Base-by-base conservation (phyloP, 2,113 vertebrate genomes). In the Cettia cetti region DNA sequence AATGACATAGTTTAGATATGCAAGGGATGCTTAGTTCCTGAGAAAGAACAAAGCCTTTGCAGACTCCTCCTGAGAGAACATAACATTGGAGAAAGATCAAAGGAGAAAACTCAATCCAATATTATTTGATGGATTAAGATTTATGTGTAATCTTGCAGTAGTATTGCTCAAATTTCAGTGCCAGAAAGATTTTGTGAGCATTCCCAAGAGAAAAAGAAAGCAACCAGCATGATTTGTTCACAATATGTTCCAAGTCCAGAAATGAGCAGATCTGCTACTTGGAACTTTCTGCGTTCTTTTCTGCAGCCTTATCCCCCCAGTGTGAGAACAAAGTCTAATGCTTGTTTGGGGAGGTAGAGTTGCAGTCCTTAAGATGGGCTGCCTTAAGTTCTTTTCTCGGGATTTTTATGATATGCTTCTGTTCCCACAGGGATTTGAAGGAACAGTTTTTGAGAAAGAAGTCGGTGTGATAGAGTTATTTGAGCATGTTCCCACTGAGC, bases 21-120 rank as follows among this genome's bases (percentile, higher is more conserved):
- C 70, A 76, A 96, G 93, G 52, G 66, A 79, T 90, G 33, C 47
- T 92, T 88, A 77, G 35, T 59, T 89, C 85, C 60, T 94, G 84
- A 92, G 79, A 91, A 89, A 90, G 92, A 96, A 92, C 93, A 94
- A 95, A 96, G 86, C 26, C 28, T 88, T 75, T 63, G 79, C 53
- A 86, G 90, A 89, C 54, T 74, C 71, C 65, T 92, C 90, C 82
- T 18, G 1, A 92, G 85, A 96, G 71, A 95, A 79, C 75, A 66
- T 84, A 78, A 65, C 64, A 63, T 15, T 96, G 91, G 92, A 92
- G n/a, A 80, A 50, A 94, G 82, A 96, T 97, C 91, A 97, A 96
- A 97, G 86, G 60, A 91, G 71, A 92, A 92, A 90, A 68, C 8
- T 22, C 72, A 63, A 12, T 92, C 61, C 70, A 87, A 56, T 19